Evolutionary conservation across 2,797 vertebrate genomes (phyloP), one percentile per base, ranked within the genome.

Genomic region (Chrysocyon brachyurus): DNA sequence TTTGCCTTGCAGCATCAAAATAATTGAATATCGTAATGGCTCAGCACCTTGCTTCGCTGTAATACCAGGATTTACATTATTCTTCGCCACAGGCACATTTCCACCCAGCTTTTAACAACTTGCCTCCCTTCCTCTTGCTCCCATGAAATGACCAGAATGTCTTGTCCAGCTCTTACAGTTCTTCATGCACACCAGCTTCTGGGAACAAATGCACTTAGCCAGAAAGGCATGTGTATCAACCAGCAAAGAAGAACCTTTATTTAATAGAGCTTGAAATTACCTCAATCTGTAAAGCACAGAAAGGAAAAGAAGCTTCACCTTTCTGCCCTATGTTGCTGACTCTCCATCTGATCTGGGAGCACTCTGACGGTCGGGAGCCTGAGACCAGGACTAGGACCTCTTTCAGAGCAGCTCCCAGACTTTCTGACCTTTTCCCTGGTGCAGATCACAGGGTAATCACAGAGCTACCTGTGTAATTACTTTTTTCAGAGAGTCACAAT

Each of bases 251-350:
- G 1, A 52, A 59, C 6, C 57, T 31, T 61, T 52, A 90, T 46
- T 96, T 78, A 88, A 26, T 17, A 84, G 84, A 97, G 79, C 92
- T 95, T 49, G 78, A 90, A 84, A 91, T 90, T 63, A 93, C 85
- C 0, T 21, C 31, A 15, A 7, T 82, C 14, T 28, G 66, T 92
- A 95, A 97, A 94, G 63, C n/a, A 57, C 64, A 49, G 28, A 57
- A 54, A 96, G 87, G 87, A 89, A 84, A 72, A 97, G 79, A 90
- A 63, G 14, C 57, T 66, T 77, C 12, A 36, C 0, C 7, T 40
- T 68, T 15, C 21, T 36, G 57, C 14, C 22, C 40, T 6, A 2
- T 72, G 64, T 40, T 16, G 36, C 40, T n/a, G 75, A 87, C 59
- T 26, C 40, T 79, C 16, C 4, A 19, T 6, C 5, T 12, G 59